phyloP scores from a whole-genome alignment of 2,797 vertebrate species.

The Lagorchestes hirsutus region DNA sequence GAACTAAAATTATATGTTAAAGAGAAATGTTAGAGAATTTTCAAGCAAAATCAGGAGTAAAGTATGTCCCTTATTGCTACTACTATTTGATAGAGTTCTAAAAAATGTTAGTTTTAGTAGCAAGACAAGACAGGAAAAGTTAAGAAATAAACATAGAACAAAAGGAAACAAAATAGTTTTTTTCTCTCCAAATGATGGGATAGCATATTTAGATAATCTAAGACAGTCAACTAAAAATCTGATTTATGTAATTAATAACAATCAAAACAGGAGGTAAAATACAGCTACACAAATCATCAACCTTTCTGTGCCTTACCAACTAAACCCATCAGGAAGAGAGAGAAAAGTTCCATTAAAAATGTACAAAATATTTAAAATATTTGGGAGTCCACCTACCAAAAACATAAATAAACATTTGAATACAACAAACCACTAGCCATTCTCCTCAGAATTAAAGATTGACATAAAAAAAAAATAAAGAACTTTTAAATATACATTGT shows the following conservation, averaged over 20 bases:
- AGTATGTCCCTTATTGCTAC: background rate
- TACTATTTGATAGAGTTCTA: background rate
- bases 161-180: background rate
- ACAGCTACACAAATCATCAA: background rate
- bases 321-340: background rate
- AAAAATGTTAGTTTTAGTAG: background rate
- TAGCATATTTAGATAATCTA: background rate
- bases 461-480: background rate
- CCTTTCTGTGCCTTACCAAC: background rate
- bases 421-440: background rate
- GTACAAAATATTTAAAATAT: background rate
- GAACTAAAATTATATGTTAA: background rate
- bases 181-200: background rate
- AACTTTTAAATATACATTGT: background rate
- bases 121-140: background rate
- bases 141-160: background rate
- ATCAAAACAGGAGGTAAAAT: background rate
- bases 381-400: slow-evolving; percentile 1
- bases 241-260: background rate
- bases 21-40: background rate
- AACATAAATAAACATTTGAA: background rate
- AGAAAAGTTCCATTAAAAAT: background rate
- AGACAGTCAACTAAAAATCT: background rate
- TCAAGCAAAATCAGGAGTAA: background rate
- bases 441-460: background rate